phyloP scores from a whole-genome alignment of 2,888 invertebrate species.

The Caradrina clavipalpis region DNA sequence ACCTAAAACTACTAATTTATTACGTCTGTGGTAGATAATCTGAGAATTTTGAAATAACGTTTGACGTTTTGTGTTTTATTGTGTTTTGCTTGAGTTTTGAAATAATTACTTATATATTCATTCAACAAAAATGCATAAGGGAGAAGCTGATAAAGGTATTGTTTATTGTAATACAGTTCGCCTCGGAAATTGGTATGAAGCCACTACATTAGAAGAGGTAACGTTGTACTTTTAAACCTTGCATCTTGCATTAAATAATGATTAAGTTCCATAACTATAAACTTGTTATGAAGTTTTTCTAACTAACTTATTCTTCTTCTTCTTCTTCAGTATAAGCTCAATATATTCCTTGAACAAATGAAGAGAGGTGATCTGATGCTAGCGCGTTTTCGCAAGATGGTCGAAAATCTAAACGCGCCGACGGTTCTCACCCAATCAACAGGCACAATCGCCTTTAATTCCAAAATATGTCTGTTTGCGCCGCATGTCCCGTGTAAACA shows the following conservation, averaged over 20 bases:
- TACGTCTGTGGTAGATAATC: background rate
- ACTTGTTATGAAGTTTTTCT: background rate
- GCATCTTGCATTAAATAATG: too few species aligned
- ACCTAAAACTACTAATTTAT: too few species aligned
- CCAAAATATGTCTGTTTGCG: conserved; percentile 80
- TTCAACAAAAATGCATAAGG: conserved; percentile 68
- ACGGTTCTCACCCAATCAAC: conserved; percentile 81
- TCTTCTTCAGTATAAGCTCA: conserved; percentile 78
- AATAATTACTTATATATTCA: conserved; percentile 6
- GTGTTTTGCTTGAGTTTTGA: conserved; percentile 35
- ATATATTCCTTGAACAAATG: conserved; percentile 85
- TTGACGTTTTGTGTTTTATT: background rate
- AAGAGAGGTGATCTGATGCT: conserved; percentile 85
- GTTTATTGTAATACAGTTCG: conserved; percentile 84
- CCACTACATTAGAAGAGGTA: conserved; percentile 85
- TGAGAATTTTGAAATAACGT: background rate
- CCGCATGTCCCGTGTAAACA: conserved; percentile 77
- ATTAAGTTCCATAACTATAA: background rate
- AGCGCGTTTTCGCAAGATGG: conserved; percentile 85
- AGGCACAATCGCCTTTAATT: conserved; percentile 80
- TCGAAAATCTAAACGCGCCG: conserved; percentile 79
- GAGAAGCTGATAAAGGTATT: conserved; percentile 82
- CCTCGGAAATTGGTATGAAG: conserved; percentile 87
- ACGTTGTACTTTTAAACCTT: conserved; percentile 28
- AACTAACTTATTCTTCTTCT: conserved; percentile 3